These are phyloP conservation scores for Pseudopodoces humilis DNA, from an alignment of 2,113 vertebrate species.

Conservation along the genomic window DNA sequence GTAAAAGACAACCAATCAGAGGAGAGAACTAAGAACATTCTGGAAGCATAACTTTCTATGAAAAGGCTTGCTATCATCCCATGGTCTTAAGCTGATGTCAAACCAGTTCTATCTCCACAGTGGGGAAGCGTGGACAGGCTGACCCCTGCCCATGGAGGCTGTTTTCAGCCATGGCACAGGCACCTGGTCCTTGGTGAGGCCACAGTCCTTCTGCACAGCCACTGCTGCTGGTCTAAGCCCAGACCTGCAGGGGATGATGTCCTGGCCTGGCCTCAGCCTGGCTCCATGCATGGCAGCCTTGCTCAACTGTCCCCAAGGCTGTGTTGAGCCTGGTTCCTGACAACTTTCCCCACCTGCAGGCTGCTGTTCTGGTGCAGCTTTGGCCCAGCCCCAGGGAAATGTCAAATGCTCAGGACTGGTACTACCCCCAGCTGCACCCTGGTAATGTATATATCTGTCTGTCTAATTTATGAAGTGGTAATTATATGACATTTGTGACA, in stretches of 20 bases:
- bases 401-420: rapidly evolving
- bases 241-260: background rate
- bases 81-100: no score
- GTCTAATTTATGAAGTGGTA: background rate
- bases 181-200: background rate
- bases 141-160: background rate
- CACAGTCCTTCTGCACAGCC: background rate
- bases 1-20: no score
- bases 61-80: no score
- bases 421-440: background rate
- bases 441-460: background rate
- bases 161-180: background rate
- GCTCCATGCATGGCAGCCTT: background rate
- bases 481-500: background rate
- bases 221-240: background rate
- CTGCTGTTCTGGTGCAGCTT: background rate
- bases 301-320: background rate
- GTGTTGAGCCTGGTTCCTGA: background rate
- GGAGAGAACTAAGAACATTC: no score
- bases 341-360: background rate
- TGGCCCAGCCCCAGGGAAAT: background rate
- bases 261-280: background rate
- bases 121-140: background rate
- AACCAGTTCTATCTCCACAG: no score
- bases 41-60: no score